These are phyloP conservation scores for Patella caerulea DNA, from an alignment of 2,888 invertebrate genomes.

Conservation along the genomic window DNA sequence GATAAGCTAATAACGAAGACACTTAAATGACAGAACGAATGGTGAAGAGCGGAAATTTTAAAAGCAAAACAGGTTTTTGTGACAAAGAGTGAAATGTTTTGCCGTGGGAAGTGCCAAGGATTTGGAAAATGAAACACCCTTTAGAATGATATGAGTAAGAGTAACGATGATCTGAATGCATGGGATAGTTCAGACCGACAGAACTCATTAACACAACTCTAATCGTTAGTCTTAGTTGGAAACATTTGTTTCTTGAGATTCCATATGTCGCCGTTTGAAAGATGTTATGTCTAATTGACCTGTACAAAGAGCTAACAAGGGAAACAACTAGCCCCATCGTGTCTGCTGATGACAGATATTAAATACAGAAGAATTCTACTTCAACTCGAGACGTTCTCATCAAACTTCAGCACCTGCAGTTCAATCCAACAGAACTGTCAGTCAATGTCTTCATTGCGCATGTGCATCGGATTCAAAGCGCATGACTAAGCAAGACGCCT, in stretches of 20 bases:
- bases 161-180: no score
- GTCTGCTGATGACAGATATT: constrained; percentile 1
- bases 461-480: background rate
- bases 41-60: no score
- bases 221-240: background rate
- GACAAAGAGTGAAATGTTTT: no score
- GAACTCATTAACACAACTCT: no score
- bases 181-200: no score
- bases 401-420: constrained; percentile 1
- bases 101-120: no score
- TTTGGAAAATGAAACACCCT: no score
- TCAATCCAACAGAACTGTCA: background rate
- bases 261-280: background rate
- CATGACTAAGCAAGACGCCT: constrained; percentile 1
- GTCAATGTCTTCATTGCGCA: background rate
- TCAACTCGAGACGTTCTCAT: background rate
- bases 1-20: no score
- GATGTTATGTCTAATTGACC: constrained; percentile 2
- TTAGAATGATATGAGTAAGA: no score
- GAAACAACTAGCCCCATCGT: constrained; percentile 5
- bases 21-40: no score
- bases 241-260: constrained; percentile 8
- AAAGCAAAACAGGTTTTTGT: no score
- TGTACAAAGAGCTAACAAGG: background rate
- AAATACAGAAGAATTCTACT: background rate